Percentiles rank a stretch among this genome's conserved stretches.
phyloP scores from a whole-genome alignment of 2,888 invertebrate species.

The Tetrapedia diversipes region DNA sequence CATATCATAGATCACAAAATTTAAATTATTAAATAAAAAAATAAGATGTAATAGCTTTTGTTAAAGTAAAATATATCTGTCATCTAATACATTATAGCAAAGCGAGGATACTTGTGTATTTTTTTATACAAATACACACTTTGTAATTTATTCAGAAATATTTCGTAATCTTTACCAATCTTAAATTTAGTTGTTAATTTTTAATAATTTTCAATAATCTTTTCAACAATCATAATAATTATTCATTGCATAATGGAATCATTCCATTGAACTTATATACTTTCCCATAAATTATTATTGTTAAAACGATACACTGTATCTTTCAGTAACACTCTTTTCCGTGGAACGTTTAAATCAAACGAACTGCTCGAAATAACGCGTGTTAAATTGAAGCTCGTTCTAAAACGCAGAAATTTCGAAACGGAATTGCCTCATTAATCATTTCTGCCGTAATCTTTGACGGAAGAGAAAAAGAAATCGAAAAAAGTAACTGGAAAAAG shows the following conservation, averaged over 20 bases:
- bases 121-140: background rate
- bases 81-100: background rate
- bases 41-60: background rate
- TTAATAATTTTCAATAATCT: no score
- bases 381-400: conserved; percentile 6
- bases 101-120: background rate
- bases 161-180: no score
- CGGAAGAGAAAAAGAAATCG: conserved; percentile 58
- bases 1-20: no score
- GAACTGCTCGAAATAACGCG: background rate
- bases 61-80: background rate
- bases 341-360: background rate
- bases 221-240: no score
- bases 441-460: conserved; percentile 61
- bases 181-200: no score
- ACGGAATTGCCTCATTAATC: conserved; percentile 71
- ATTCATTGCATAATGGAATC: no score
- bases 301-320: conserved; percentile 10
- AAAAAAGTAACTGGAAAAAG: conserved; percentile 24
- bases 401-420: conserved; percentile 65
- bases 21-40: background rate
- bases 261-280: background rate
- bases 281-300: background rate
- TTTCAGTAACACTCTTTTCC: conserved; percentile 5
- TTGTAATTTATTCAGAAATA: no score